Conservation (phyloP, 2,797 vertebrate genomes). For the Adrianichthys oophorus region DNA sequence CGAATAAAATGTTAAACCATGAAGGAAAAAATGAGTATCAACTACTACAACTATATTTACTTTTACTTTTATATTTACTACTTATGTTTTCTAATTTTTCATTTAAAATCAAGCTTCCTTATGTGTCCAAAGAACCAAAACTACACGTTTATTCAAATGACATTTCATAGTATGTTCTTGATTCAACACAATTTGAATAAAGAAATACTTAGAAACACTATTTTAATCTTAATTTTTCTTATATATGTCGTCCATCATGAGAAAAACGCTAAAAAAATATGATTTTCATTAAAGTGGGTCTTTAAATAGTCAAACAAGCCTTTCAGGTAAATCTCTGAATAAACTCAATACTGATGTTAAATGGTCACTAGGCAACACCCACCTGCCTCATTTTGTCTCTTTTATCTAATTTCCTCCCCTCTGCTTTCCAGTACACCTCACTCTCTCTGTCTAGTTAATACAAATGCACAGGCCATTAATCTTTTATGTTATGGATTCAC, state of each 20-base stretch:
- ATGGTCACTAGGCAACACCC: slow-evolving; percentile 31
- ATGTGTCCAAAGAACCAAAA: slow-evolving; percentile 35
- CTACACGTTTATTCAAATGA: background rate
- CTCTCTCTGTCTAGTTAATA: slow-evolving; percentile 26
- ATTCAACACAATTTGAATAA: no score
- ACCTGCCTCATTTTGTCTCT: slow-evolving; percentile 27
- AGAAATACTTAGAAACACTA: no score
- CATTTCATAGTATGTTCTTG: no score
- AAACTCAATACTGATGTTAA: slow-evolving; percentile 43
- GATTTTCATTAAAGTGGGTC: no score
- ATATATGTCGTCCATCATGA: no score
- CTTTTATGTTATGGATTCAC: slow-evolving; percentile 37
- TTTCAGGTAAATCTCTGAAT: slow-evolving; percentile 33
- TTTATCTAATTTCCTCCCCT: slow-evolving; percentile 33
- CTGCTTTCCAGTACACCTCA: slow-evolving; percentile 6
- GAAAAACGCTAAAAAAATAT: no score
- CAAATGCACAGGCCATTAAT: slow-evolving; percentile 40
- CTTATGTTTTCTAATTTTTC: slow-evolving; percentile 49
- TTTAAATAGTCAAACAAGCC: slow-evolving; percentile 36
- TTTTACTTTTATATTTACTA: background rate
- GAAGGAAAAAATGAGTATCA: no score
- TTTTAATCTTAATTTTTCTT: no score
- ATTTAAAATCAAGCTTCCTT: slow-evolving; percentile 49
- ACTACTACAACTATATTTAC: background rate
- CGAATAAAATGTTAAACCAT: background rate